Percentiles rank a stretch among this genome's conserved stretches.
These are phyloP conservation scores for Sipha flava DNA, from an alignment of 1,140 invertebrate species.

Conservation along the genomic window DNA sequence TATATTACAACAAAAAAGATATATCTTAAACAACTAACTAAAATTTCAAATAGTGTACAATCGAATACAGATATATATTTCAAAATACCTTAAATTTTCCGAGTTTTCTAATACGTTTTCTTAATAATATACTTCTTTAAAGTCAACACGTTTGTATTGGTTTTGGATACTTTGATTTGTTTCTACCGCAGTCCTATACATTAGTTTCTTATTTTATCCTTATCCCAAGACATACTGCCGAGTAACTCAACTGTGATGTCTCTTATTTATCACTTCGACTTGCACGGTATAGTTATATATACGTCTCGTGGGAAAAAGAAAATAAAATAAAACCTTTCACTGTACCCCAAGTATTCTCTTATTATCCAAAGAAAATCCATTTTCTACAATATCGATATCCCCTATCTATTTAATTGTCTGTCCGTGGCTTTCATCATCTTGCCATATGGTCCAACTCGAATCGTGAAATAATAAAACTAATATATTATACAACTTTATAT, in stretches of 20 bases:
- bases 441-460: background rate
- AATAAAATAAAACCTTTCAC: background rate
- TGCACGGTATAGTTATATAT: background rate
- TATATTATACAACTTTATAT: too few species aligned
- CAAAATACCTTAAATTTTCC: too few species aligned
- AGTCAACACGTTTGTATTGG: background rate
- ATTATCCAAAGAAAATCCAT: background rate
- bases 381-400: background rate
- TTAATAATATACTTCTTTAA: too few species aligned
- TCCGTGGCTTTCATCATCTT: background rate
- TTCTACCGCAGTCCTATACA: background rate
- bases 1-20: too few species aligned
- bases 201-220: background rate
- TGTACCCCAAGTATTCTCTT: background rate
- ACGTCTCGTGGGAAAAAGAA: background rate
- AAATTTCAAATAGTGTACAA: too few species aligned
- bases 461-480: too few species aligned
- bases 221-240: background rate
- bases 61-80: too few species aligned
- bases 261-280: conserved; percentile 17
- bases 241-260: background rate
- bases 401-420: background rate
- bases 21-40: too few species aligned
- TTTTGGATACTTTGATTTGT: background rate
- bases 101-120: too few species aligned